phyloP scores from a whole-genome alignment of 2,888 invertebrate genomes.

The Amaurobius ferox region DNA sequence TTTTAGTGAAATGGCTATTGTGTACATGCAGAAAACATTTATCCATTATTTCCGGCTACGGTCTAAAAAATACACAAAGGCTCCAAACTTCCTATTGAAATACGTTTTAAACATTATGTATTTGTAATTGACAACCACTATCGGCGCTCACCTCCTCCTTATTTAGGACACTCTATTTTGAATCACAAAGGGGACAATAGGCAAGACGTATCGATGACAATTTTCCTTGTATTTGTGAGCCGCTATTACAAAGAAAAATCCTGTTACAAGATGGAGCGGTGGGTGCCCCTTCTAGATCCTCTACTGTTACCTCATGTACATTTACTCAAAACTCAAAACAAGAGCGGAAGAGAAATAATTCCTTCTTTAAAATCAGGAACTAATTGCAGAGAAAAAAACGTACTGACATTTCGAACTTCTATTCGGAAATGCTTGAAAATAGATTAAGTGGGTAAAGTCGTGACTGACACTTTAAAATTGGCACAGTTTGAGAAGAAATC shows the following conservation, averaged over 20 bases:
- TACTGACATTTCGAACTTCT: background rate
- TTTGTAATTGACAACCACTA: too few species aligned
- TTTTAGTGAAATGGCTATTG: too few species aligned
- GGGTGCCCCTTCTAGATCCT: background rate
- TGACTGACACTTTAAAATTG: background rate
- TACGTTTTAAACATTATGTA: too few species aligned
- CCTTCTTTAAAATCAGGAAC: conserved; percentile 1
- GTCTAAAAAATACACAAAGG: too few species aligned
- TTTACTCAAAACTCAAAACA: too few species aligned
- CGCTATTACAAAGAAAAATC: background rate
- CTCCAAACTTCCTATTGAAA: too few species aligned
- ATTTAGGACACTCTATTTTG: background rate
- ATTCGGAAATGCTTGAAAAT: background rate
- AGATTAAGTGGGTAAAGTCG: background rate
- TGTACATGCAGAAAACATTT: too few species aligned
- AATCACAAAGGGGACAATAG: background rate
- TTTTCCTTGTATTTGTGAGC: background rate
- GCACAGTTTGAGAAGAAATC: background rate
- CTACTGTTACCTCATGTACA: background rate
- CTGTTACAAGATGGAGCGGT: background rate
- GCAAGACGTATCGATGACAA: background rate
- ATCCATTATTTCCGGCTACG: too few species aligned
- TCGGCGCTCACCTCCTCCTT: too few species aligned
- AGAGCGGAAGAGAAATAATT: background rate
- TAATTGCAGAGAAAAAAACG: background rate